Base-by-base conservation (phyloP, 2,797 vertebrate genomes). In the Sebastes reedi region DNA sequence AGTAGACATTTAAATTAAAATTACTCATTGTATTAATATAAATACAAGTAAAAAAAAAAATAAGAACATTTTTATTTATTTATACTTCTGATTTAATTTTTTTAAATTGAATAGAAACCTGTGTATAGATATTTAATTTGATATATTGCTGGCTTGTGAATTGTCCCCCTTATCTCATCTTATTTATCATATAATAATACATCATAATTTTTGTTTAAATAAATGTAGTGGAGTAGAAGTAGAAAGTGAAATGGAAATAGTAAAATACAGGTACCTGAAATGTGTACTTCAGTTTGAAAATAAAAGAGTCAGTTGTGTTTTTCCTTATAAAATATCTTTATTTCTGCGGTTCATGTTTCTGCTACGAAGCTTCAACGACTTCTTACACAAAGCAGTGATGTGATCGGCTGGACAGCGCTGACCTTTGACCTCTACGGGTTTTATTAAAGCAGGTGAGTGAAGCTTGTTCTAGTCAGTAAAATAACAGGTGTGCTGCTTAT, bases 281-380 rank as follows among this genome's bases (percentile, higher is more conserved):
- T 42, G 12, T 42, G 39, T 42, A 42, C 39, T 42, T 42, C 13
- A 14, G 42, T 52, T 50, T 22, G 9, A 20, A 50, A 75, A 52
- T 18, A 16, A 79, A 32, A 54, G 4, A 76, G 32, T 1, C 20
- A 9, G 5, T 5, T 36, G 4, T 8, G 56, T 10, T 65, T 16
- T 87, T 84, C 32, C 54, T 77, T 89, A 88, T 68, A 83, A 89
- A 89, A 91, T 75, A 8, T 61, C 22, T 91, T 91, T 91, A 91
- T 85, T 89, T 84, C 52, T 81, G 80, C 58, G 16, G 34, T 9
- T 59, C 39, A 16, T 29, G 24, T 59, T 34, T 77, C 10, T 30
- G 13, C 61, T 34, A 16, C 39, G 12, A 3, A 50, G 32, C 16
- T 62, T 62, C 4, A 65, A 46, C 5, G 4, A 10, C 29, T 20